Evolutionary conservation across 2,797 vertebrate species (phyloP).

Genomic region (Sebastes diaconus): DNA sequence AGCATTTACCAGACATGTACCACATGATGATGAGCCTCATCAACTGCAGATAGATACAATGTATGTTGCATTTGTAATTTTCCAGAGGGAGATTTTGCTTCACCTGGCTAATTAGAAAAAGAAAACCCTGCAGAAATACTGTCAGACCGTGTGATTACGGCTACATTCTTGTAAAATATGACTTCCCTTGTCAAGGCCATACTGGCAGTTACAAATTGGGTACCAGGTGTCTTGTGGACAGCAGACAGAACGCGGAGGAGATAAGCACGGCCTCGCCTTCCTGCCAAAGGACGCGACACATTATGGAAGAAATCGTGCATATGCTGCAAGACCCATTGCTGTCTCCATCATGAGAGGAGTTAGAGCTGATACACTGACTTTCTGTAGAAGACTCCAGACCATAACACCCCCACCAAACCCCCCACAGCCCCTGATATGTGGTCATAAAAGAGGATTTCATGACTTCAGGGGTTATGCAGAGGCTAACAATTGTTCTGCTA

Average conservation of each 20-base stretch:
- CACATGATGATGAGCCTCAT: slow-evolving; percentile 9
- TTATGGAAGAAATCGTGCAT: slow-evolving; percentile 64
- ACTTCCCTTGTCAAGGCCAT: slow-evolving; percentile 47
- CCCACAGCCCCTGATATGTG: slow-evolving; percentile 2
- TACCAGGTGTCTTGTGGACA: slow-evolving; percentile 64
- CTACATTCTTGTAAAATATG: slow-evolving; percentile 40
- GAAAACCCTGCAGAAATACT: slow-evolving; percentile 30
- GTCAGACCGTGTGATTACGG: slow-evolving; percentile 51
- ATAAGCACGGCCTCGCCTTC: slow-evolving; percentile 56
- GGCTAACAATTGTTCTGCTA: slow-evolving; percentile 26
- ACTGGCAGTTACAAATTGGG: slow-evolving; percentile 64
- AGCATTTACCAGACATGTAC: slow-evolving; percentile 12
- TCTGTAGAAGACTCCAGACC: slow-evolving; percentile 14
- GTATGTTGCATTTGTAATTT: slow-evolving; percentile 30
- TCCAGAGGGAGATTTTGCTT: slow-evolving; percentile 19
- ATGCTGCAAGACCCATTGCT: slow-evolving; percentile 37
- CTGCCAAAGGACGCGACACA: slow-evolving; percentile 66
- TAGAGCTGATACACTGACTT: slow-evolving; percentile 22
- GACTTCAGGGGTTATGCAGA: slow-evolving; percentile 31
- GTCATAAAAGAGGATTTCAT: slow-evolving; percentile 55
- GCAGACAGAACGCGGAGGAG: slow-evolving; percentile 50
- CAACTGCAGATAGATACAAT: slow-evolving; percentile 16
- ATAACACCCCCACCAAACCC: not conserved
- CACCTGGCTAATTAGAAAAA: slow-evolving; percentile 29
- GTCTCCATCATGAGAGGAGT: slow-evolving; percentile 29